Percentiles rank a stretch among this genome's conserved stretches.
Evolutionary conservation across 2,797 vertebrate genomes (phyloP).

Genomic region (Acanthopagrus latus): DNA sequence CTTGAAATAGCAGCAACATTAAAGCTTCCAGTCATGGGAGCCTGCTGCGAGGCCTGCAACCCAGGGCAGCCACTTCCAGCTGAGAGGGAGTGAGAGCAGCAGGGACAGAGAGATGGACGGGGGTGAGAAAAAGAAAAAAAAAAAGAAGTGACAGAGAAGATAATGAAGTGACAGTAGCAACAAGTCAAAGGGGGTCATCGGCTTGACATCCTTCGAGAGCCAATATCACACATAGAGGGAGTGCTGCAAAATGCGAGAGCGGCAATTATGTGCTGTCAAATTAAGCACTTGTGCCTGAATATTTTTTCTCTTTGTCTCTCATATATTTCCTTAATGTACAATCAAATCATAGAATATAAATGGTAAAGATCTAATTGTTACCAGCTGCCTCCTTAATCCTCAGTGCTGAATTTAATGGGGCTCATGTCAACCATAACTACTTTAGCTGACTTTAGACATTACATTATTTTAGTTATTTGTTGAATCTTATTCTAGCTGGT

Average conservation of each 20-base stretch:
- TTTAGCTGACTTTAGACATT: neutral
- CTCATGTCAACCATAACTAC: neutral
- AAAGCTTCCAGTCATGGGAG: conserved; percentile 72
- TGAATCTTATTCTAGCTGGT: neutral
- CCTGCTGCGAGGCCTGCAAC: conserved; percentile 62
- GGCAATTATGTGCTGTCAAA: conserved; percentile 24
- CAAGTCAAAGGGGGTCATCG: conserved; percentile 46
- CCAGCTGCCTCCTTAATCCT: neutral
- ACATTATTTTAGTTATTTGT: neutral
- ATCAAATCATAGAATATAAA: conserved; percentile 2
- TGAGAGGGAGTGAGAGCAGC: neutral
- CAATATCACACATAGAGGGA: conserved; percentile 3
- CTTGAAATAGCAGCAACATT: conserved; percentile 80
- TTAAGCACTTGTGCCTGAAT: neutral
- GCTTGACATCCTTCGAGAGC: conserved; percentile 9
- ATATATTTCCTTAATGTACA: neutral
- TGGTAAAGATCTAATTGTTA: neutral
- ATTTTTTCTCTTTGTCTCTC: neutral
- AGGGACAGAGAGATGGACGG: neutral
- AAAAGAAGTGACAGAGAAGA: conserved; percentile 30
- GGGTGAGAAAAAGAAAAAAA: neutral
- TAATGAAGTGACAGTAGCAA: conserved; percentile 43
- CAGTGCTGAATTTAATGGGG: neutral
- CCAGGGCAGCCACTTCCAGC: conserved; percentile 59
- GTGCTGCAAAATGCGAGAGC: neutral